Base-by-base conservation (phyloP, 2,797 vertebrate genomes). In the Eulemur rubriventer region DNA sequence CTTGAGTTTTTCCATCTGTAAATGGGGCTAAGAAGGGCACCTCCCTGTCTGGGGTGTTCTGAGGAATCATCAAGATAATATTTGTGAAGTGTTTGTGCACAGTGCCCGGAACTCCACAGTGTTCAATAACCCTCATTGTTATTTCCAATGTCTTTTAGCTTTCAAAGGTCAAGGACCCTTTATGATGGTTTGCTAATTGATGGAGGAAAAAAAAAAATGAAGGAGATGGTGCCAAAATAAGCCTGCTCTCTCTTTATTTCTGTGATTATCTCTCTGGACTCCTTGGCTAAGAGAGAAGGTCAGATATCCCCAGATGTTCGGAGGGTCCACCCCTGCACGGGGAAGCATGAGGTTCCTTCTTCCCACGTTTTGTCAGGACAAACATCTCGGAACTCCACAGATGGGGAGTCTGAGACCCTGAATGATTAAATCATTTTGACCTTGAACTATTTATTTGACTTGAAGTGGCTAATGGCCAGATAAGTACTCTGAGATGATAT, bases 391-490 rank as follows among this genome's bases (percentile, higher is more conserved):
- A 70, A 61, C 22, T 73, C 67, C 41, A n/a, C 50, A 46, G 11
- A 24, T 9, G 5, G 50, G 48, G 50, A 75, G 33, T 46, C 17
- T 35, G 90, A 88, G 78, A 81, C 28, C 14, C 70, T 14, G 22
- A 81, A 46, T 14, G 61, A 85, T 59, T 84, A 10, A 61, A 73
- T 90, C 80, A 38, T 55, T 78, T 75, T 95, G 94, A 96, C 95
- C 96, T 96, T 97, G 96, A 95, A 84, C 81, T 94, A 57, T 92
- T 85, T 88, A 75, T 97, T 92, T 88, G 87, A 67, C 48, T 84
- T 80, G 69, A 88, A 91, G 87, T 96, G 73, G 93, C 78, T 94
- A 93, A 95, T 95, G 96, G n/a, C 87, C 67, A 70, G 90, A 85
- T 93, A 92, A 91, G 52, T 65, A 69, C 92, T 95, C 90, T n/a